Base-by-base conservation (phyloP, 1,140 invertebrate species). In the Pogonognathellus flavescens region DNA sequence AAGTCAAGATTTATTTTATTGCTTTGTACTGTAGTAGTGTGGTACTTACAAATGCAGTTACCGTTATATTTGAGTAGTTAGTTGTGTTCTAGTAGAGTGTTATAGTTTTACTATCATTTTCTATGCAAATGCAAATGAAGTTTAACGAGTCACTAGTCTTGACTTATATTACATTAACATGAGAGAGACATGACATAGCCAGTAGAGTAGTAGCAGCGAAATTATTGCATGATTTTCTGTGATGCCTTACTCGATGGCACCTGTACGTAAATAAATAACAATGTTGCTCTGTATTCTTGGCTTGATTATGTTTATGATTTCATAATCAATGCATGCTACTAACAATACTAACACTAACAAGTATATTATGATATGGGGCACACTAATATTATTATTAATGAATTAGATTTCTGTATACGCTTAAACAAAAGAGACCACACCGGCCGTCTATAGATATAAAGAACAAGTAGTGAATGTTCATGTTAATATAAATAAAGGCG, bases 1-100 rank as follows among this genome's bases (percentile, higher is more conserved):
- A 76, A 76, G 70, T 76, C 70, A 76, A 76, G 70, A 76, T 76
- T 76, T 50, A 76, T 76, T 76, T 76, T 76, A 76, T 76, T 76
- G 70, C 70, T 76, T 50, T 76, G 62, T 41, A 41, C 2, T 41
- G 31, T 41, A 1, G 31, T 41, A 3, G 31, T 41, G 6, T 41
- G 31, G 31, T 41, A 41, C 31, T 41, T 41, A 41, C 31, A 41
- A 41, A 41, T 41, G 31, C 31, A 41, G 31, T 41, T 41, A 41
- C 31, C 31, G 31, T 41, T 41, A 41, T 6, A 41, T 41, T 41
- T 41, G 31, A 41, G 31, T 41, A 41, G 31, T 41, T 41, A 41
- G 31, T 6, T 41, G 31, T 41, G 31, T 41, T 41, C 31, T 41
- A 41, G 31, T 41, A 41, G 31, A 41, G 31, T 41, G 59, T 18